phyloP scores from a whole-genome alignment of 2,113 vertebrate species.

The Sorex araneus region DNA sequence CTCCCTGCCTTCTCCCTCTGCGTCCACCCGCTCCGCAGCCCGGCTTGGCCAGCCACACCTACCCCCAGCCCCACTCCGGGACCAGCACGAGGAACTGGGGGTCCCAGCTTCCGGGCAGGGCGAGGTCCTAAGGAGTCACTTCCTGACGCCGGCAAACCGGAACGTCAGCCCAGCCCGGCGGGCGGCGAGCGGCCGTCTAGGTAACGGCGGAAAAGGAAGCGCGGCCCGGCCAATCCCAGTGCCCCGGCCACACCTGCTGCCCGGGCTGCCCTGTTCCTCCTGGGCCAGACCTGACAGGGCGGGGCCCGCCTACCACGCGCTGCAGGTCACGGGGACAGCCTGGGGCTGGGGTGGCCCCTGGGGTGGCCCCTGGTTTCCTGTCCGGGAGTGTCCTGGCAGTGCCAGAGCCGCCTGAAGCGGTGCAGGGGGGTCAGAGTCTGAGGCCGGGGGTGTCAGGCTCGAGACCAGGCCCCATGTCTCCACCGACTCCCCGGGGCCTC shows the following conservation, averaged over 20 bases:
- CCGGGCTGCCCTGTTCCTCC: conserved; percentile 21
- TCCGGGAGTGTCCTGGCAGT: neutral
- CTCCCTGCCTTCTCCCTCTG: neutral
- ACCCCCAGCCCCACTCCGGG: conserved; percentile 16
- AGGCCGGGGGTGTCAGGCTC: no score
- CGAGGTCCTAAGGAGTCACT: neutral
- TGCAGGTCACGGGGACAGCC: neutral
- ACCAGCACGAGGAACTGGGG: neutral
- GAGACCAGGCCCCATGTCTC: neutral
- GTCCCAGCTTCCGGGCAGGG: neutral
- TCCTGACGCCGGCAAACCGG: conserved; percentile 57
- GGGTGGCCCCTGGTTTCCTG: no score
- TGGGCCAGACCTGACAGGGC: neutral
- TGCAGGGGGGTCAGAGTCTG: neutral
- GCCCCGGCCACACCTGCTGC: conserved; percentile 61
- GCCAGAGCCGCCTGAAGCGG: neutral
- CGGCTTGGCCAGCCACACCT: neutral
- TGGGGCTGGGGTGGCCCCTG: no score
- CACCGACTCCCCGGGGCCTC: neutral
- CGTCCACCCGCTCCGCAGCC: neutral
- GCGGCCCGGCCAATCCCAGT: conserved; percentile 63
- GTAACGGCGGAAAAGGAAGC: conserved; percentile 75
- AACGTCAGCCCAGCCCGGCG: conserved; percentile 78
- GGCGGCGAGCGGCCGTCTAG: conserved; percentile 51
- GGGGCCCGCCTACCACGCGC: neutral